phyloP scores from a whole-genome alignment of 2,797 vertebrate genomes.

The Peromyscus eremicus region DNA sequence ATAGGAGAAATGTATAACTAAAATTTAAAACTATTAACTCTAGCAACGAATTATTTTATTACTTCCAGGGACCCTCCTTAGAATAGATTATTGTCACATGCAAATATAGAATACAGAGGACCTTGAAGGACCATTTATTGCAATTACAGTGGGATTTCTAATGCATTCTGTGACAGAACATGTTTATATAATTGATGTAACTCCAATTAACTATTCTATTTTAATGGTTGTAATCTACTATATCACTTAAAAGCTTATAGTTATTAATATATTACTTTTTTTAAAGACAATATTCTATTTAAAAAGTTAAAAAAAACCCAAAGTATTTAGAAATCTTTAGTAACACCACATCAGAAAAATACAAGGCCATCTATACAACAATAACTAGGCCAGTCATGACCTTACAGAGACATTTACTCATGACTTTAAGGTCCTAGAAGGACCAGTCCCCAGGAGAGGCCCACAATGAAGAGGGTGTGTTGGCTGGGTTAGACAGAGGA shows the following conservation, averaged over 20 bases:
- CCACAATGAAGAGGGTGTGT: not conserved
- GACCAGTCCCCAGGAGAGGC: not conserved
- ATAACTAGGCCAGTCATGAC: not conserved
- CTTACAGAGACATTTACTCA: not conserved
- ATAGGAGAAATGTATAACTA: conserved; percentile 28
- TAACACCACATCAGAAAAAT: not conserved
- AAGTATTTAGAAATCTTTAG: conserved; percentile 21
- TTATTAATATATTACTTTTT: conserved; percentile 9
- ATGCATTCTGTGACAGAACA: not conserved
- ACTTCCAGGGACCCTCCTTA: not conserved
- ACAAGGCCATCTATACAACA: not conserved
- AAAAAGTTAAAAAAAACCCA: not conserved
- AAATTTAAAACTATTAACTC: not conserved
- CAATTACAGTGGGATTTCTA: not conserved
- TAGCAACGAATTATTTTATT: not conserved
- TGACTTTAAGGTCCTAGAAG: not conserved
- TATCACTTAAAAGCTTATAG: conserved; percentile 12
- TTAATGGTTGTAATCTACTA: not conserved
- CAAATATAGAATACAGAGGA: not conserved
- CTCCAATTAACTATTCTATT: not conserved
- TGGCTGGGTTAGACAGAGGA: not conserved
- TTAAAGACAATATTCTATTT: conserved; percentile 23
- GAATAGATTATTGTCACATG: not conserved
- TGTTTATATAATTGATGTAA: not conserved
- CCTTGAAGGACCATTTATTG: not conserved